phyloP scores from a whole-genome alignment of 2,888 invertebrate species.

The Euplagia quadripunctaria region DNA sequence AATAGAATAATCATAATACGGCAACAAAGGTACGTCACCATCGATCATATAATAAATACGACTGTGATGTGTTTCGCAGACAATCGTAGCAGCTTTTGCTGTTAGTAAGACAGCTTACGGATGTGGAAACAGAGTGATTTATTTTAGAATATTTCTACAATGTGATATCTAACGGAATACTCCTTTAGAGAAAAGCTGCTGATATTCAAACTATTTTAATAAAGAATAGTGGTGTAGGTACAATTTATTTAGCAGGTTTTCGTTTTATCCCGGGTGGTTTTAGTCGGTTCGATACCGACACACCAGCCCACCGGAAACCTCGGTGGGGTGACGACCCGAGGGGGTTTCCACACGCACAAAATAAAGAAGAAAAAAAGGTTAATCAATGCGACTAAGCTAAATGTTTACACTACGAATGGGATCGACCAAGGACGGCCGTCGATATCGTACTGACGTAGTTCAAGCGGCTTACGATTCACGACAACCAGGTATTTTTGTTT shows the following conservation, averaged over 20 bases:
- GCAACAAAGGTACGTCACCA: background rate
- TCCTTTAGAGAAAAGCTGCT: background rate
- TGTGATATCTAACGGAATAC: background rate
- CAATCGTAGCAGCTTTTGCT: background rate
- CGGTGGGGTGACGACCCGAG: no score
- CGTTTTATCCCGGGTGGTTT: no score
- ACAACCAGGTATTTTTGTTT: background rate
- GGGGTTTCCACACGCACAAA: no score
- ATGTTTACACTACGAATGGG: background rate
- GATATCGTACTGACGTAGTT: background rate
- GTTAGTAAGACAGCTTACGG: background rate
- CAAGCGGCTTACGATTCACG: background rate
- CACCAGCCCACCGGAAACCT: no score
- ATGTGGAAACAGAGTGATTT: background rate
- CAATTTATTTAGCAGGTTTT: no score
- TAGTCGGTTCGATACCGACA: no score
- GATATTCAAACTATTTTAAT: background rate
- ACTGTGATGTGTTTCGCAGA: no score
- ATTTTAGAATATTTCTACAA: background rate
- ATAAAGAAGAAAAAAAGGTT: no score
- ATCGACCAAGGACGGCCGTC: background rate
- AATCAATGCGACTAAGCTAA: background rate
- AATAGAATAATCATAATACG: background rate
- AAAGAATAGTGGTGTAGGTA: no score
- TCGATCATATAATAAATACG: background rate